Evolutionary conservation across 2,113 vertebrate species (phyloP), one percentile per base, ranked within the genome.

Genomic region (Paramormyrops kingsleyae): DNA sequence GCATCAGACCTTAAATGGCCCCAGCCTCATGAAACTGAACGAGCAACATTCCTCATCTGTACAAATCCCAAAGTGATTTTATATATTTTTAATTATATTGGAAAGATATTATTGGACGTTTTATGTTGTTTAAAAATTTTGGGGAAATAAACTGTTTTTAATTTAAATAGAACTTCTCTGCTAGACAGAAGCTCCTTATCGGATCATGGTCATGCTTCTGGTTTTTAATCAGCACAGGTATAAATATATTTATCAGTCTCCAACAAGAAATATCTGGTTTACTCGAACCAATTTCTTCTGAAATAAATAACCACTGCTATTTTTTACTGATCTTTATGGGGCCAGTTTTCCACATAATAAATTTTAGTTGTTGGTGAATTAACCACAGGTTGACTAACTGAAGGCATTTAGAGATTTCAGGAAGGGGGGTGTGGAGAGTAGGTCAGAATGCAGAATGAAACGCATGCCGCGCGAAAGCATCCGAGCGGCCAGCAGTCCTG

Each of bases 401-500:
- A 42, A 47, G 35, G 19, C 42, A 84, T 88, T 90, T 31, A 31
- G 74, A 59, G 50, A 88, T 83, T 56, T 50, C 84, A n/a, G 46
- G 46, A 10, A n/a, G 46, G 12, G 24, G 21, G 21, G 91, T 83
- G 90, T 90, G 90, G 24, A 91, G 91, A 91, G 91, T 89, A 91
- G 87, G 94, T 90, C 90, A 83, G 93, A 94, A 90, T 10, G 74
- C 46, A 52, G 90, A 46, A 88, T 88, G 84, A 92, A 91, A 91
- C 90, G 89, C 88, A 90, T 56, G 90, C 92, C 92, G 93, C 92
- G 91, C 92, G 87, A 90, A 91, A 94, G 93, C 91, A 92, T 94
- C 94, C 91, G 56, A 94, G 95, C 94, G 94, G 95, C 94, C 95
- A 96, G 96, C 96, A 95, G 98, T 98, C 98, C 98, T 99, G 98